Evolutionary conservation across 2,113 vertebrate species (phyloP), one percentile per base, ranked within the genome.

Genomic region (Grallaria varia): DNA sequence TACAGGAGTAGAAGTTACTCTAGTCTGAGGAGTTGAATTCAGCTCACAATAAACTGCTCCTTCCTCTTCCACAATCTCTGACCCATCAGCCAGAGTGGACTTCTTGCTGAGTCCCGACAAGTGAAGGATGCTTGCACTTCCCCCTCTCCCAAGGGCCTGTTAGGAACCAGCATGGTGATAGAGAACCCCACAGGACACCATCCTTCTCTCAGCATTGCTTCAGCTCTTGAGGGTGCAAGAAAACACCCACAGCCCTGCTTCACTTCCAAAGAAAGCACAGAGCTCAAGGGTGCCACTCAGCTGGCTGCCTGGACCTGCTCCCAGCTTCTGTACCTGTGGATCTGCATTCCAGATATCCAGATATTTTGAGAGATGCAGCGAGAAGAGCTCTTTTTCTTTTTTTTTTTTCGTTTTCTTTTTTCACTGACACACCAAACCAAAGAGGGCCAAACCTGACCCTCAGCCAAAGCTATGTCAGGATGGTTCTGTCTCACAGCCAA

Each of bases 61-160:
- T 77, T 90, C 44, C 25, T 77, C 30, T 77, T 81, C 80, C 35
- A 58, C 22, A 55, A 17, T n/a, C 35, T 37, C 42, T 2, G 14
- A 12, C 5, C 52, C 72, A n/a, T 25, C 40, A 40, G 37, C 5
- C 71, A 66, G 28, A 13, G 18, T 37, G 49, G 28, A 66, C 7
- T 80, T 72, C 45, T 77, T 9, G 3, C 8, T 1, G 1, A 30
- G 17, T 67, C 30, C 82, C 64, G 62, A 42, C 12, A 59, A 72
- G 13, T 7, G 2, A 55, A 87, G 52, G 81, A 40, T 64, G 23
- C 23, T 83, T 8, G 37, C 0, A 5, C 39, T 73, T 60, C 4
- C 6, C 33, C 12, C 8, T 1, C 12, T 40, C 31, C 49, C 50
- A 73, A 30, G 24, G 18, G 47, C 62, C 37, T 0, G 0, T 14